Evolutionary conservation across 92 coral and sea anemone species (phyloP).

Genomic region (Muricea muricata): DNA sequence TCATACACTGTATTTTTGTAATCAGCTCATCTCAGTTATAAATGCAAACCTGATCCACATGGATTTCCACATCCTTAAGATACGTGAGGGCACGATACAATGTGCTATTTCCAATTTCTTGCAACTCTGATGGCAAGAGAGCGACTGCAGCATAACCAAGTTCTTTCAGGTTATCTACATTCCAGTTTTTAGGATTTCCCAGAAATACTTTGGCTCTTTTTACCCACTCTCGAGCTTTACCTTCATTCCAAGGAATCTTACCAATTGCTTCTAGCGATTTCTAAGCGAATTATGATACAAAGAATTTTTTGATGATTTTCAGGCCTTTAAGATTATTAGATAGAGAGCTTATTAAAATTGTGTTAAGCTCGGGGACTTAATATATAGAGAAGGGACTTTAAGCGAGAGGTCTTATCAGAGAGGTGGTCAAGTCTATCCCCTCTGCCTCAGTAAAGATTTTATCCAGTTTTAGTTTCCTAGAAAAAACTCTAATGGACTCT

Average conservation of each 20-base stretch:
- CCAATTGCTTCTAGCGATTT: slow-evolving; percentile 56
- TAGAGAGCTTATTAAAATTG: too few relatives aligned
- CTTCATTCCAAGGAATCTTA: slow-evolving; percentile 73
- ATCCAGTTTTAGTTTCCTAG: too few relatives aligned
- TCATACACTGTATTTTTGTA: too few relatives aligned
- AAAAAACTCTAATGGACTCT: too few relatives aligned
- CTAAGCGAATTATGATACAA: too few relatives aligned
- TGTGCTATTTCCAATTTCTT: slow-evolving; percentile 68
- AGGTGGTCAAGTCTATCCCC: too few relatives aligned
- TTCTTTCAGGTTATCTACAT: slow-evolving; percentile 72
- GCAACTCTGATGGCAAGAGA: slow-evolving; percentile 86
- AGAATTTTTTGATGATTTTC: too few relatives aligned
- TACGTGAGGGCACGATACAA: slow-evolving; percentile 69
- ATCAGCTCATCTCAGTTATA: not conserved
- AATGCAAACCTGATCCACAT: slow-evolving; percentile 81
- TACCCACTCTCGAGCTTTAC: slow-evolving; percentile 76
- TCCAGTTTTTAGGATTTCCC: slow-evolving; percentile 89
- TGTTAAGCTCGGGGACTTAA: too few relatives aligned
- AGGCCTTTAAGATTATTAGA: too few relatives aligned
- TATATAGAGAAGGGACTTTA: too few relatives aligned
- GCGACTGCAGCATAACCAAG: slow-evolving; percentile 78
- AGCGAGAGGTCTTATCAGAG: too few relatives aligned
- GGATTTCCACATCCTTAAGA: slow-evolving; percentile 70
- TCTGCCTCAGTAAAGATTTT: too few relatives aligned
- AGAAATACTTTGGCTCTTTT: slow-evolving; percentile 75